Percentiles rank a stretch among this genome's conserved stretches.
phyloP scores from a whole-genome alignment of 2,797 vertebrate genomes.

The Prionace glauca region DNA sequence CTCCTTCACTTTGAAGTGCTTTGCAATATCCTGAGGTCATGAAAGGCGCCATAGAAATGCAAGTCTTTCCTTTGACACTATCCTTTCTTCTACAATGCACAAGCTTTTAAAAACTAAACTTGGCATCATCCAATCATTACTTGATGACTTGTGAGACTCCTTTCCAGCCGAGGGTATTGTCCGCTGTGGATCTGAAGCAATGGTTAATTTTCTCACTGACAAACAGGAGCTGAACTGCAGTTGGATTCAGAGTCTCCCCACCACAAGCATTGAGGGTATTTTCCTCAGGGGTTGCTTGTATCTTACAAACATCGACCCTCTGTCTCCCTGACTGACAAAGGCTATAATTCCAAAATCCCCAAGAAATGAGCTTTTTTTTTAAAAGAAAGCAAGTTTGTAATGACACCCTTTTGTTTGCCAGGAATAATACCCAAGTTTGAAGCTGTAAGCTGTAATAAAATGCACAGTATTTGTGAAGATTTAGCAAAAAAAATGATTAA shows the following conservation, averaged over 20 bases:
- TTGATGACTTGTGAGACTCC: background rate
- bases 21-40: background rate
- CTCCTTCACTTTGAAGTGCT: background rate
- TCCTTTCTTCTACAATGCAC: background rate
- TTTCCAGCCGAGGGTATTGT: background rate
- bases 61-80: background rate
- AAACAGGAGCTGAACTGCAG: background rate
- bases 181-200: background rate
- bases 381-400: background rate
- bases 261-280: background rate
- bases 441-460: conserved; percentile 4
- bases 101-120: background rate
- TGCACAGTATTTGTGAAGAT: background rate
- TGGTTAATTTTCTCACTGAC: background rate
- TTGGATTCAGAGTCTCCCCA: background rate
- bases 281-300: background rate
- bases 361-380: background rate
- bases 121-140: background rate
- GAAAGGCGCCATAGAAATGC: background rate
- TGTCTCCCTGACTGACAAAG: background rate
- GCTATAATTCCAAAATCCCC: background rate
- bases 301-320: background rate
- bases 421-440: conserved; percentile 18
- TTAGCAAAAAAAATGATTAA: conserved; percentile 14
- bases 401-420: background rate